A percentile compares a stretch with the other conserved stretches of the same genome.
These are phyloP conservation scores for Tiliacea aurago DNA, from an alignment of 2,888 invertebrate genomes.

Conservation along the genomic window DNA sequence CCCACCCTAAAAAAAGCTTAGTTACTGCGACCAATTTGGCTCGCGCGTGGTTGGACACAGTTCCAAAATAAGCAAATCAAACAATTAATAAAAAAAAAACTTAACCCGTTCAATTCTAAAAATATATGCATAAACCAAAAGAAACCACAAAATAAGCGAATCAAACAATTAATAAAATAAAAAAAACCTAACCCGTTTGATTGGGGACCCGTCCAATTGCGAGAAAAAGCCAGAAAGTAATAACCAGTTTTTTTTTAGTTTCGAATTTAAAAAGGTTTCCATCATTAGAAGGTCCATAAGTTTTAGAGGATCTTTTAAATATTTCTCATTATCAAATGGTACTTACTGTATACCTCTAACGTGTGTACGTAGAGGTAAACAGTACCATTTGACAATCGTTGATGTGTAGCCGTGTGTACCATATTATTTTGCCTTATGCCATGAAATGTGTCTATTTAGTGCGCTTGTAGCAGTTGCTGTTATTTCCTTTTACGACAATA, in stretches of 20 bases:
- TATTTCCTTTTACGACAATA: constrained; percentile 60
- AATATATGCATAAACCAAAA: too few relatives aligned
- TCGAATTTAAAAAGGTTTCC: neutral
- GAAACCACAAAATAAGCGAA: too few relatives aligned
- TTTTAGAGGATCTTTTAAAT: neutral
- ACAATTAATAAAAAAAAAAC: too few relatives aligned
- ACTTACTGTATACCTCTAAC: neutral
- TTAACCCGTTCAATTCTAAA: too few relatives aligned
- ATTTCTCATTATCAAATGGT: neutral
- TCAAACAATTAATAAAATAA: too few relatives aligned
- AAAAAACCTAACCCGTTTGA: too few relatives aligned
- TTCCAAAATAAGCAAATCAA: too few relatives aligned
- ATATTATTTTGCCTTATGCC: constrained; percentile 31
- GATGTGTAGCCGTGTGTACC: neutral
- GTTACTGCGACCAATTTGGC: neutral
- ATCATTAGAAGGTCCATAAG: neutral
- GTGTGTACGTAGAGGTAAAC: too few relatives aligned
- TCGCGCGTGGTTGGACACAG: too few relatives aligned
- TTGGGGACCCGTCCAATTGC: neutral
- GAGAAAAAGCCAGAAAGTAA: neutral
- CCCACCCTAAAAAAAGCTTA: too few relatives aligned
- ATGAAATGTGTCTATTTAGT: constrained; percentile 33
- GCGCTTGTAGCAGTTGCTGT: constrained; percentile 36
- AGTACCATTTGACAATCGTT: too few relatives aligned
- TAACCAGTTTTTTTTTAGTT: too few relatives aligned